Base-by-base conservation (phyloP, 2,888 invertebrate species). In the Scaeva pyrastri region DNA sequence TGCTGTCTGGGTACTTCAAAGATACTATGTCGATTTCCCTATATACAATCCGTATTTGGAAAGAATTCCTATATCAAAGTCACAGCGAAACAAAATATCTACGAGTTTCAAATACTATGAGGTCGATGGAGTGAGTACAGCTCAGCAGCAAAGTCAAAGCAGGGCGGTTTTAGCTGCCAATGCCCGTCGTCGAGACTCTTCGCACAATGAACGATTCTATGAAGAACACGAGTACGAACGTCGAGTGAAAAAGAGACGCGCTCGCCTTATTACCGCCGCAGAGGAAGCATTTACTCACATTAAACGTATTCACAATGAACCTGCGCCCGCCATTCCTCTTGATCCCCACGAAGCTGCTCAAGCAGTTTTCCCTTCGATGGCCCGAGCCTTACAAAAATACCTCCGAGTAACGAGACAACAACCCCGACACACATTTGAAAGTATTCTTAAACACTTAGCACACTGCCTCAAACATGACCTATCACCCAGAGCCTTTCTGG, bases 201-300 rank as follows among this genome's bases (percentile, higher is more conserved):
- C 97, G 88, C 99, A 99, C 93, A 99, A 99, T 93, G 99, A 99
- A 93, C 94, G 98, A 43, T 98, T 99, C 93, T 98, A 99, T 93
- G 99, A 99, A 92, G 99, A 99, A 93, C 97, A 98, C 90, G 99
- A 99, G 93, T 98, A 98, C 89, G 98, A 98, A 91, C 93, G 98
- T 5, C 94, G 98, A 76, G 98, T 99, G 76, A 95, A 97, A 90
- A 99, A 99, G 92, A 94, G 99, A 0, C 94, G 96, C 79, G 98
- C 99, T 4, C 94, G 99, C 21, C 94, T 99, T 50, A 95, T 98
- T 74, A 96, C 97, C 1, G 98, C 99, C 0, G 97, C 98, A 0
- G 99, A 99, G 92, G 99, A 99, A 91, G 98, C 99, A 0, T 99
- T 99, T 92, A 98, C 98, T 12, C 99, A 99, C 91, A 98, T 99